Conservation (phyloP, 2,888 invertebrate species). For the Leistus spinibarbis region DNA sequence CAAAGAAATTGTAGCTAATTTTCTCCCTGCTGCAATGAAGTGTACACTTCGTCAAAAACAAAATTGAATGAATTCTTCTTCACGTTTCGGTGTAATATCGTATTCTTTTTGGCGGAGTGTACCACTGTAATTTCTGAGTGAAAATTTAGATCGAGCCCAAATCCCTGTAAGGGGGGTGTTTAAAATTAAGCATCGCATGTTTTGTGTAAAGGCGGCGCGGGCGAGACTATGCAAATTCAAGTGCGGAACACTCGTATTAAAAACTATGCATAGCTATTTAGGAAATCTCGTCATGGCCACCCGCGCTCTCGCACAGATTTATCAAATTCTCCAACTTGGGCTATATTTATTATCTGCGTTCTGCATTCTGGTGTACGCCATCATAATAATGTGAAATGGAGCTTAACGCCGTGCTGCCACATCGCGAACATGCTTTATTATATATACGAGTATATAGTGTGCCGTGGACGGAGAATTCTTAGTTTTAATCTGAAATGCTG, state of each 20-base stretch:
- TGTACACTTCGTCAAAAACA: too few relatives aligned
- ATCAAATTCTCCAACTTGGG: conserved; percentile 36
- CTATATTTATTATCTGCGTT: conserved; percentile 36
- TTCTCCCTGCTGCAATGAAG: too few relatives aligned
- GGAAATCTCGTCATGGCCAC: conserved; percentile 16
- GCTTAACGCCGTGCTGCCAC: background rate
- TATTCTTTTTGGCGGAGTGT: background rate
- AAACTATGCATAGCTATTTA: conserved; percentile 38
- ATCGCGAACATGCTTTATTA: background rate
- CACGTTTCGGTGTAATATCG: background rate
- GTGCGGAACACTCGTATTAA: conserved; percentile 18
- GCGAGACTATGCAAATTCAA: conserved; percentile 30
- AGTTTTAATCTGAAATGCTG: conserved; percentile 35
- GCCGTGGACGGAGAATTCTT: conserved; percentile 14
- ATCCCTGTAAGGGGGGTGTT: background rate
- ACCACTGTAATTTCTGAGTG: background rate
- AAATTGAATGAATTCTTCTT: too few relatives aligned
- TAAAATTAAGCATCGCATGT: conserved; percentile 32
- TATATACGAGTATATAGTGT: background rate
- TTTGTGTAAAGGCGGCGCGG: conserved; percentile 26
- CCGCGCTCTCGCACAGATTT: conserved; percentile 20
- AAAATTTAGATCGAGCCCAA: background rate
- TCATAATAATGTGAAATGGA: conserved; percentile 6
- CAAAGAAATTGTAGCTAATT: too few relatives aligned
- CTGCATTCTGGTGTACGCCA: conserved; percentile 21